Evolutionary conservation across 2,888 invertebrate genomes (phyloP), one percentile per base, ranked within the genome.

Genomic region (Tribolium freemani): DNA sequence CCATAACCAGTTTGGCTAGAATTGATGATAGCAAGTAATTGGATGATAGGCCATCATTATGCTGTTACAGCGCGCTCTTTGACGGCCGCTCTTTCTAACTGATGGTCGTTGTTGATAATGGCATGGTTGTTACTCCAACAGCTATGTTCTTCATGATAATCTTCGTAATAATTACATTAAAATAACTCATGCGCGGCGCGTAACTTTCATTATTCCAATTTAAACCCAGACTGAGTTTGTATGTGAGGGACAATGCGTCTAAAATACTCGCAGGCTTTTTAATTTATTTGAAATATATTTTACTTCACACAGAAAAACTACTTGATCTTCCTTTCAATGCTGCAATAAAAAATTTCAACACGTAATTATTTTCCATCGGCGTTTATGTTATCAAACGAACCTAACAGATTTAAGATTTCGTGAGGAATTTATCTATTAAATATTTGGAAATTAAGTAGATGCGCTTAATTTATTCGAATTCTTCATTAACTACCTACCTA

Each of bases 11-110:
- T 83, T 82, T 78, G 80, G 78, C 76, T 81, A 81, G 82, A 82
- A 83, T 83, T 84, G 84, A 84, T 84, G 84, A 84, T 84, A 83
- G 83, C 80, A 82, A 81, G 82, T 84, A 84, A 84, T 84, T 84
- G 84, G 84, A 84, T 83, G 84, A 84, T 84, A 81, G 83, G 78
- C 82, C 81, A 78, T 83, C 84, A 83, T 84, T 84, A 83, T 82
- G 79, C 82, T 81, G 82, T 83, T 83, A 83, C 82, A 80, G 79
- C 79, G 78, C 81, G 81, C 83, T 82, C 83, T 84, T 83, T 84
- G 83, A 83, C 82, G 82, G 82, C 81, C 81, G 78, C 80, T 77
- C 78, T 79, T 80, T 77, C 77, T 79, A 80, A 81, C 80, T 80
- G 83, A 83, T 83, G 81, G 81, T 78, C 77, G 80, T 83, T 82